phyloP scores from a whole-genome alignment of 2,113 vertebrate genomes.

The Chauna torquata region DNA sequence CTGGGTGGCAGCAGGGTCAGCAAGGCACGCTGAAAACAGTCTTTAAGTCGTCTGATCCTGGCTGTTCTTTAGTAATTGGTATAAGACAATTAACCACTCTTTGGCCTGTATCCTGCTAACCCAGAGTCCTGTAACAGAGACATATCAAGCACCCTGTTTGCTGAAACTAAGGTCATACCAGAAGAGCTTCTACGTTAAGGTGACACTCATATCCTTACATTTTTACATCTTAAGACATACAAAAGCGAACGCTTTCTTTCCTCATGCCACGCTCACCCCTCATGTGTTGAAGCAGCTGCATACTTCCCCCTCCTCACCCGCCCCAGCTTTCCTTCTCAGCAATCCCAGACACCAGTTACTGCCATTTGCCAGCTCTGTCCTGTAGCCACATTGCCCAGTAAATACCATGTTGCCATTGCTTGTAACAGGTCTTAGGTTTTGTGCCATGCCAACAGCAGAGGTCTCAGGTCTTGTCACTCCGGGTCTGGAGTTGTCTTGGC shows the following conservation, averaged over 20 bases:
- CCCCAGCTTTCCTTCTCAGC: background rate
- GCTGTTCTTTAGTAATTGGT: background rate
- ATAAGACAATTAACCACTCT: background rate
- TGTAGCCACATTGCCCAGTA: background rate
- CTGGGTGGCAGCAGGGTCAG: background rate
- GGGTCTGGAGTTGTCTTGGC: no score
- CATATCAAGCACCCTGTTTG: background rate
- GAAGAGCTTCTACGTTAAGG: background rate
- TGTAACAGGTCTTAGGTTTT: background rate
- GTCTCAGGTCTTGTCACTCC: background rate
- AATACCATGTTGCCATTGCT: background rate
- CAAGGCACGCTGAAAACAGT: background rate
- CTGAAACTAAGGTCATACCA: background rate
- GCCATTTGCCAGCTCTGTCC: background rate
- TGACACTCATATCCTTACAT: no score
- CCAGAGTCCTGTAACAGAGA: background rate
- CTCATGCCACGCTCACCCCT: background rate
- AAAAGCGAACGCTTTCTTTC: background rate
- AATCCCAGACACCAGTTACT: background rate
- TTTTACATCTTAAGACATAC: background rate
- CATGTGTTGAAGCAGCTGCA: rapidly evolving
- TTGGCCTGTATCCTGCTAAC: background rate
- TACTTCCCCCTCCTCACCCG: background rate
- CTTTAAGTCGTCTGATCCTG: background rate
- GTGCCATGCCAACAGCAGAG: rapidly evolving